These are phyloP conservation scores for Rhegmatorhina hoffmannsi DNA, from an alignment of 2,113 vertebrate species.

Conservation along the genomic window DNA sequence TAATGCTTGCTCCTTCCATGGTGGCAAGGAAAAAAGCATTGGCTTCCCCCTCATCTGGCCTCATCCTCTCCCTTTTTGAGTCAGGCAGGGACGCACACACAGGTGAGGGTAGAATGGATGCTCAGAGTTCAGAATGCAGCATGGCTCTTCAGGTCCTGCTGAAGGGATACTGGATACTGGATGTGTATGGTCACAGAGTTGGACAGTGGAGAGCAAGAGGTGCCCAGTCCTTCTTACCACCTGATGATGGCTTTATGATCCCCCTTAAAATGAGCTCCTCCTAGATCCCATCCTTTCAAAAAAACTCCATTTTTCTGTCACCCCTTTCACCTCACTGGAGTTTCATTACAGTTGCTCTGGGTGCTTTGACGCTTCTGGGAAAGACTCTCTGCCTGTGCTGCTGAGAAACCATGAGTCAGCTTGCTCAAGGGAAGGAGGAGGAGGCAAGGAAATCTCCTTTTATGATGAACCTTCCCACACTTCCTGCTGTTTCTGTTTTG, in stretches of 20 bases:
- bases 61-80: accelerated
- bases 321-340: not conserved
- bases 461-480: conserved; percentile 31
- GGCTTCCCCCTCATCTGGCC: accelerated
- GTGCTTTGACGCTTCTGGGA: not conserved
- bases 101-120: not conserved
- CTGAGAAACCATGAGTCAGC: conserved; percentile 59
- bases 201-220: not conserved
- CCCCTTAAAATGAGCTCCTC: not conserved
- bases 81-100: not conserved
- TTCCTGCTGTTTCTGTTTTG: conserved; percentile 59
- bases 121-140: accelerated
- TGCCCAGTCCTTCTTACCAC: not conserved
- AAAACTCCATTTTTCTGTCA: not conserved
- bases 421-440: conserved; percentile 44
- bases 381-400: not conserved
- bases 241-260: not conserved
- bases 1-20: not conserved
- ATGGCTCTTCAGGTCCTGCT: accelerated
- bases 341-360: not conserved
- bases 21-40: not conserved
- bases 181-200: not conserved
- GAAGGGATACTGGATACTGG: not conserved
- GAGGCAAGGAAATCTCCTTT: conserved; percentile 53
- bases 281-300: not conserved